These are phyloP conservation scores for Drosophila sordidapex DNA, from an alignment of 2,888 invertebrate species.

Conservation along the genomic window DNA sequence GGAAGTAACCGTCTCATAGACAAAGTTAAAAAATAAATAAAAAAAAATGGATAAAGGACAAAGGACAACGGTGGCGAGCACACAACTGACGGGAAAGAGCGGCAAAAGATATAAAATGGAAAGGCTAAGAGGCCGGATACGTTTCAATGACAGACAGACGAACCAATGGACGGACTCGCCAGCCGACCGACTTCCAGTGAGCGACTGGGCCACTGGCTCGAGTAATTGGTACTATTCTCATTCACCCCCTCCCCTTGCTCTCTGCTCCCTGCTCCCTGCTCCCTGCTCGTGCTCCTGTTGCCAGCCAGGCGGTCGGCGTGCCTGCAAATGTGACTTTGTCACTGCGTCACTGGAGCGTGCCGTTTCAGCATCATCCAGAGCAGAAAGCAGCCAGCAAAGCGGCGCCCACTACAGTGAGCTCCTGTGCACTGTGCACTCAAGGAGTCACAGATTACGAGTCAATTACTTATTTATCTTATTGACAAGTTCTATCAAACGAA, in stretches of 20 bases:
- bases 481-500: neutral
- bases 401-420: constrained; percentile 6
- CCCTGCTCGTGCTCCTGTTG: constrained; percentile 8
- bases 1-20: constrained; percentile 58
- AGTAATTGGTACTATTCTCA: constrained; percentile 63
- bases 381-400: constrained; percentile 14
- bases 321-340: constrained; percentile 75
- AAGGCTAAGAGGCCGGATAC: constrained; percentile 60
- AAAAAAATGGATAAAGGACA: constrained; percentile 17
- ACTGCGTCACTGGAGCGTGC: constrained; percentile 74
- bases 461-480: neutral
- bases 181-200: constrained; percentile 12
- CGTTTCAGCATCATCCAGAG: constrained; percentile 18
- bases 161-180: neutral
- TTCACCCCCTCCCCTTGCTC: neutral
- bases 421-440: neutral
- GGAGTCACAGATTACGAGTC: neutral
- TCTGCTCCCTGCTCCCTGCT: neutral
- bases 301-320: constrained; percentile 38
- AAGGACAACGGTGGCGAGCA: constrained; percentile 22
- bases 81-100: constrained; percentile 26
- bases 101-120: constrained; percentile 25
- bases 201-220: constrained; percentile 66
- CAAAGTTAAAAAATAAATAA: constrained; percentile 38
- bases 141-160: constrained; percentile 65